Base-by-base conservation (phyloP, 35 echinoderm and acorn worm genomes). In the Strongylocentrotus purpuratus region DNA sequence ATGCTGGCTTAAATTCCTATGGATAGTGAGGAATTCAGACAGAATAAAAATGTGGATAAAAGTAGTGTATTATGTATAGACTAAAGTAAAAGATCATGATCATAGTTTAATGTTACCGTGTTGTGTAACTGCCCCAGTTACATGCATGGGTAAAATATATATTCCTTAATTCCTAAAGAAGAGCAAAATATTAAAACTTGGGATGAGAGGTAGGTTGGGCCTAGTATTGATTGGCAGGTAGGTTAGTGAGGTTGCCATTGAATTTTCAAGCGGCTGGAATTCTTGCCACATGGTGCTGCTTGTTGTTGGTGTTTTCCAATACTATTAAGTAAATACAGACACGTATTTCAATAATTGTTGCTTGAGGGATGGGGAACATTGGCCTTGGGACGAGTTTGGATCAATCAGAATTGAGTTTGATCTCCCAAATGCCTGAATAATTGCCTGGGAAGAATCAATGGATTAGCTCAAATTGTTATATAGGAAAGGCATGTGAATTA, bases 371-470 rank as follows among this genome's bases (percentile, higher is more conserved):
- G 20, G 8, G 20, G 8, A 78, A n/a, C 20, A 25, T 78, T 78
- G 65, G 65, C 65, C 65, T 78, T 78, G 65, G 65, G 65, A 78
- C 65, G 22, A 78, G 65, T 78, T 28, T n/a, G 28, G 65, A 78
- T 78, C 65, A 78, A 78, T 78, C 65, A 78, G 25, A 78, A 78
- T 78, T 78, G 65, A 78, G 28, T 78, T 78, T 78, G 65, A 78
- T 78, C 65, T 78, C 65, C 22, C 65, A 78, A 78, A 78, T 78
- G 65, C 65, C 25, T 78, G 65, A 78, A 78, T 78, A 78, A 78
- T 78, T 78, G 65, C 65, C 7, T 78, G 28, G 18, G 20, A 78
- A 78, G 65, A 78, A 78, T 78, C 65, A n/a, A 78, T 78, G 25
- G 65, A 78, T 78, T 78, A 78, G 65, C 28, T 78, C 65, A 22